A percentile compares a stretch with the other conserved stretches of the same genome.
Conservation (phyloP, 2,797 vertebrate species). For the Coregonus ussuriensis region DNA sequence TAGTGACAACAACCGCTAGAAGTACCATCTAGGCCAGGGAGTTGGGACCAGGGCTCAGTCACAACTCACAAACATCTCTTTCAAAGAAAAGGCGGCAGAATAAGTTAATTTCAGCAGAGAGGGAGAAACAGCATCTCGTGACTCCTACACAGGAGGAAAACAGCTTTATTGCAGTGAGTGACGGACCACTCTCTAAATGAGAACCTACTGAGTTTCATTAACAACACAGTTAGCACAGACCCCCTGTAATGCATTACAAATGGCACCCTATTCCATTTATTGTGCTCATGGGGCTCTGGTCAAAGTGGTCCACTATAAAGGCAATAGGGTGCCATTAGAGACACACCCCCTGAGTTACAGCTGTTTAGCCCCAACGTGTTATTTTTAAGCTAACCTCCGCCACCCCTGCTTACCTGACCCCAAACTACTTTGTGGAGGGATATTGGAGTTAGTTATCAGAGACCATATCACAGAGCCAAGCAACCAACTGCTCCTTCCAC, state of each 20-base stretch:
- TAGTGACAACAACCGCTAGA: not conserved
- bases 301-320: not conserved
- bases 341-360: not conserved
- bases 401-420: not conserved
- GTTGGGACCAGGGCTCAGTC: too few species aligned
- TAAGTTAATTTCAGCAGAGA: not conserved
- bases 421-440: not conserved
- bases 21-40: not conserved
- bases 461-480: constrained; percentile 1
- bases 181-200: not conserved
- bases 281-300: not conserved
- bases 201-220: not conserved
- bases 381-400: not conserved
- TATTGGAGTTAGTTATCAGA: not conserved
- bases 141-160: not conserved
- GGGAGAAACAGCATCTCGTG: not conserved
- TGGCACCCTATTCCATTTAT: not conserved
- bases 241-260: not conserved
- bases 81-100: not conserved
- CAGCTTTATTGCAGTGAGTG: not conserved
- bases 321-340: not conserved
- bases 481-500: not conserved
- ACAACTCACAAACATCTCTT: too few species aligned
- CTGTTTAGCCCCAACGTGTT: not conserved
- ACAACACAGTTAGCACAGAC: not conserved